phyloP scores from a whole-genome alignment of 2,113 vertebrate species.

The Equus przewalskii region DNA sequence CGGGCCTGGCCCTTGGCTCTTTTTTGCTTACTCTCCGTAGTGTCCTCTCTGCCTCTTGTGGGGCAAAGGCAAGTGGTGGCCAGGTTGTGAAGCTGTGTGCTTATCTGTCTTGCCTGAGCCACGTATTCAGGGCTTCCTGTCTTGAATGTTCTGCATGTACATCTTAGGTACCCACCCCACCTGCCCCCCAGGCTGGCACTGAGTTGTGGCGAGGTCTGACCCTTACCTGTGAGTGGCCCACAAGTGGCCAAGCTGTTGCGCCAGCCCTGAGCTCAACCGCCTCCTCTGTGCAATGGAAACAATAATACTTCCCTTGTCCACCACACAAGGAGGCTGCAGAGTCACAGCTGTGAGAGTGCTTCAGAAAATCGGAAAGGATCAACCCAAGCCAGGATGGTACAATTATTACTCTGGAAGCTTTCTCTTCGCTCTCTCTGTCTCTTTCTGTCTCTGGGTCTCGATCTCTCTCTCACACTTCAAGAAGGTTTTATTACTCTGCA shows the following conservation, averaged over 20 bases:
- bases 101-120: constrained; percentile 9
- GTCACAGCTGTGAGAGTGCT: not conserved
- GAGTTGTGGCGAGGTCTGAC: not conserved
- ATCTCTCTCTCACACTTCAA: not conserved
- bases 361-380: not conserved
- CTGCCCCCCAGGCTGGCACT: not conserved
- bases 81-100: constrained; percentile 49
- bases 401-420: not conserved
- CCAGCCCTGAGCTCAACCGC: not conserved
- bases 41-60: constrained; percentile 72
- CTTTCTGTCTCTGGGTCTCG: not conserved
- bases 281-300: not conserved
- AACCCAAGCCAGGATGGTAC: not conserved
- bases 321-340: not conserved
- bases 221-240: not conserved
- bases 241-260: not conserved
- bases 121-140: not conserved
- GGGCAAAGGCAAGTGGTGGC: constrained; percentile 63
- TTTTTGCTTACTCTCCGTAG: constrained; percentile 79
- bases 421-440: not conserved
- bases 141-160: not conserved
- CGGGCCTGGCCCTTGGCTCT: no score
- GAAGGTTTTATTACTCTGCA: not conserved
- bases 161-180: rapidly evolving
- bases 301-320: not conserved